Evolutionary conservation across 2,888 invertebrate genomes (phyloP).

Genomic region (Rhopalosiphum nymphaeae): DNA sequence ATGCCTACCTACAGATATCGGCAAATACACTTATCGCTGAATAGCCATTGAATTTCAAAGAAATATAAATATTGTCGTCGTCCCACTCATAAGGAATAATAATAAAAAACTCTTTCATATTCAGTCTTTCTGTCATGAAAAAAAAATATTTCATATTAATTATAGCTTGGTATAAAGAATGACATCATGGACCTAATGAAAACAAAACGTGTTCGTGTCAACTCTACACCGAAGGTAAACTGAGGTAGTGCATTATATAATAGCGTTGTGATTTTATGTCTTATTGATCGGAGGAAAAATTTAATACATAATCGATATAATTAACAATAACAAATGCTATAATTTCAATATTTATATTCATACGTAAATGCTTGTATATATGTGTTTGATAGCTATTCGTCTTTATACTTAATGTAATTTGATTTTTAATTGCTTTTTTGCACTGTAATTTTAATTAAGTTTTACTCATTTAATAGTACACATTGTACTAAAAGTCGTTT

Average conservation of each 20-base stretch:
- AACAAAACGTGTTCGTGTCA: background rate
- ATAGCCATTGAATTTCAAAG: background rate
- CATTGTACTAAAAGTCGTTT: background rate
- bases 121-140: background rate
- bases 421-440: slow-evolving; percentile 36
- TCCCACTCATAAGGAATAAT: background rate
- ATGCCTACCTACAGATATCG: background rate
- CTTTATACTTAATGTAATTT: background rate
- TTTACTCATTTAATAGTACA: background rate
- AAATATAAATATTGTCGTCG: background rate
- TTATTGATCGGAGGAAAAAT: background rate
- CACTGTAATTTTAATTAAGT: slow-evolving; percentile 41
- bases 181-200: background rate
- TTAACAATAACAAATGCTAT: background rate
- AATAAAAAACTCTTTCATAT: background rate
- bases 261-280: background rate
- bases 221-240: background rate
- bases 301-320: background rate
- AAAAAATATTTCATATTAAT: background rate
- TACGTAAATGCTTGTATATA: background rate
- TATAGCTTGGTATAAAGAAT: background rate
- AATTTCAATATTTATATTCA: background rate
- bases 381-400: background rate
- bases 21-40: background rate
- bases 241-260: background rate